Base-by-base conservation (phyloP, 1,140 invertebrate species). In the Anadara kagoshimensis region DNA sequence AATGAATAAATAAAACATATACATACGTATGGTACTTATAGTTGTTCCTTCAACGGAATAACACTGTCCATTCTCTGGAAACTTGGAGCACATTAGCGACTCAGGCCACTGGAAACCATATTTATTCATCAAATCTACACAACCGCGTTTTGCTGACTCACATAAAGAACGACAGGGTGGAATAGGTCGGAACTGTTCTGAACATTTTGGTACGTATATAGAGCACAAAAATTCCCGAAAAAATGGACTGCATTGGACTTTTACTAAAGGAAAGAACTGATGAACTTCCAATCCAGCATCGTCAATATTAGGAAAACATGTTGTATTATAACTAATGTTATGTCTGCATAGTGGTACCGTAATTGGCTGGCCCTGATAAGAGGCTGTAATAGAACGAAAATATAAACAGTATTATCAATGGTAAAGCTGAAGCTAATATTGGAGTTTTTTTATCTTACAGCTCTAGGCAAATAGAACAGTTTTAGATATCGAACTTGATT, bases 221-320 rank as follows among this genome's bases (percentile, higher is more conserved):
- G 96, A 94, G 90, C 98, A 99, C 22, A 99, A 90, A 87, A 99
- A 99, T 75, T 99, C 94, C 85, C 97, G 95, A 41, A 99, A 90
- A 87, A 99, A 95, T 0, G 94, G 93, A 75, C 96, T 98, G 88
- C 98, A 99, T 79, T 97, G 93, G 7, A 98, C 93, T 91, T 99
- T 98, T 1, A 99, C 94, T 18, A 99, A 89, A 2, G 98, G 96
- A 68, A 95, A 95, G 86, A 96, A 99, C 85, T 97, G 95, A 86
- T 97, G 95, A 0, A 99, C 93, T 81, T 98, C 97, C 65, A 94
- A 90, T 1, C 95, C 97, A 24, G 98, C 98, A 80, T 99, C 97
- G 81, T 98, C 95, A 89, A 99, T 97, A 90, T 99, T 99, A 5
- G 97, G 97, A 93, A 98, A 96, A 69, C 98, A 97, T 0, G 97